Evolutionary conservation across 2,113 vertebrate species (phyloP), one percentile per base, ranked within the genome.

Genomic region (Terrapene triunguis): DNA sequence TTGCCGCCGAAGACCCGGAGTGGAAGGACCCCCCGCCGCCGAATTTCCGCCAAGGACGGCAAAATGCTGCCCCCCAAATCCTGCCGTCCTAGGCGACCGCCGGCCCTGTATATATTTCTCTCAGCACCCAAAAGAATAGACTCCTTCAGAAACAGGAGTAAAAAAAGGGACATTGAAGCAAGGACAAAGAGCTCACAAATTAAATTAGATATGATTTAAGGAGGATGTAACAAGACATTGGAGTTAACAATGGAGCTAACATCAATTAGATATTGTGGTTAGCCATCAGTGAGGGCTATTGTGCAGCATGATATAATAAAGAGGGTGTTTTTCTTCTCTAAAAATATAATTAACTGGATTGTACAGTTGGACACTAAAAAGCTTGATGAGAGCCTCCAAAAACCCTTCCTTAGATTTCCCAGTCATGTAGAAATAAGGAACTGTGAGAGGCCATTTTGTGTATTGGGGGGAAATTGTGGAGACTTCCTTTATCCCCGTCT

Each of bases 321-420:
- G 53, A 82, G 8, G 24, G 3, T 59, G 19, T 35, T 13, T 80
- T 90, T 84, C 19, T 22, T 72, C 19, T 85, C 87, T 74, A 22
- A 76, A 83, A 27, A 44, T 27, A 78, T 47, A 42, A 27, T 59
- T 22, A 82, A 14, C 57, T n/a, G 5, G 4, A 21, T 11, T n/a
- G 27, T 32, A 47, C 90, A 84, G 81, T 85, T 44, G 90, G 81
- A 38, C 24, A 74, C 87, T 74, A 27, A 65, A 44, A 76, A 89
- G 8, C 10, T 54, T 96, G 47, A 59, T 47, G 87, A 16, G 8
- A 80, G 42, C 59, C 89, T 95, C 10, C 22, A 59, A 76, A 93
- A 76, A 24, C 1, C 1, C 19, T 59, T 87, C 0, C 0, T 25
- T 80, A 12, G 62, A 65, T 35, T 65, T 65, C 32, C 14, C 14